Percentiles rank a stretch among this genome's conserved stretches.
phyloP scores from a whole-genome alignment of 2,113 vertebrate species.

The Porphyrio hochstetteri region DNA sequence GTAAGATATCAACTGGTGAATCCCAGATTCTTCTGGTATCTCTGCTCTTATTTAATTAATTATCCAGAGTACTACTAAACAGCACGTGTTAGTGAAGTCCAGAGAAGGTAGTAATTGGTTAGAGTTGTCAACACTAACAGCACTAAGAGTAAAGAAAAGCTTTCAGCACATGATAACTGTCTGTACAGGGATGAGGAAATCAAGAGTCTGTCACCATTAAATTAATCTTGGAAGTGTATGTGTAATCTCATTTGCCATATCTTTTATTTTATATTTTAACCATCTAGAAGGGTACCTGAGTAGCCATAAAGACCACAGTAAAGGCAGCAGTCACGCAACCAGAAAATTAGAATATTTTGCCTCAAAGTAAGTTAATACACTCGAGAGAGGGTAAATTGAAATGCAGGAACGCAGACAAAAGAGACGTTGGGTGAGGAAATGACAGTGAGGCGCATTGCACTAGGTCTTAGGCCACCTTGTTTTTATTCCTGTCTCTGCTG shows the following conservation, averaged over 20 bases:
- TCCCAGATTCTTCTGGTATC: neutral
- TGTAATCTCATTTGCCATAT: neutral
- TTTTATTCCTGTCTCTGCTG: constrained; percentile 48
- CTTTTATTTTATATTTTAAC: neutral
- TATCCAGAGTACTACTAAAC: neutral
- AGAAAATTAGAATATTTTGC: constrained; percentile 33
- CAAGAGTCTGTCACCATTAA: constrained; percentile 16
- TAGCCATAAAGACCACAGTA: neutral
- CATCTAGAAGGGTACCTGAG: neutral
- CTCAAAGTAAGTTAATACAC: constrained; percentile 28
- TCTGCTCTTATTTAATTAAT: constrained; percentile 17
- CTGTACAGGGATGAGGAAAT: neutral
- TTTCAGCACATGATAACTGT: neutral
- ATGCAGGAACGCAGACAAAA: constrained; percentile 35
- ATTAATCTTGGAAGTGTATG: neutral
- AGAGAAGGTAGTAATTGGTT: constrained; percentile 21
- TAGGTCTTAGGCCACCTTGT: constrained; percentile 56
- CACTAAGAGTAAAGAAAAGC: neutral
- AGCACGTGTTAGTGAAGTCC: neutral
- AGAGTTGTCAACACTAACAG: constrained; percentile 25
- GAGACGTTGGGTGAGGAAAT: constrained; percentile 34
- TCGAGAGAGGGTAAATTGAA: constrained; percentile 36
- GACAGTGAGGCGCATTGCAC: constrained; percentile 27
- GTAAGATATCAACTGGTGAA: neutral
- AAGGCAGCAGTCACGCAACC: neutral